Evolutionary conservation across 2,797 vertebrate species (phyloP).

Genomic region (Gymnothorax reevesii): DNA sequence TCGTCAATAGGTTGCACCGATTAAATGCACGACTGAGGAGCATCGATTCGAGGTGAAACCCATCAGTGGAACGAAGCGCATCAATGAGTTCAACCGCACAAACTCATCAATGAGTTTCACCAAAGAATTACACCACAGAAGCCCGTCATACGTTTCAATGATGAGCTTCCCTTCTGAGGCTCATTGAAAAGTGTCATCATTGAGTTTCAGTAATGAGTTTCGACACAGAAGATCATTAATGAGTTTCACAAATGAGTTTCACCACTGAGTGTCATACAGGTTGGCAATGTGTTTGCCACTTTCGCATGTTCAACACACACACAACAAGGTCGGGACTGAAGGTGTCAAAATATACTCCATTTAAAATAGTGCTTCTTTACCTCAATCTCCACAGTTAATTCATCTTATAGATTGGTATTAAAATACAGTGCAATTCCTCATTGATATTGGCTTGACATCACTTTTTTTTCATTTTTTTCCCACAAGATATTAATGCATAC

Average conservation of each 20-base stretch:
- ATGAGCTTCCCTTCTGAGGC: not conserved
- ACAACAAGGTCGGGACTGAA: not conserved
- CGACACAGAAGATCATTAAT: not conserved
- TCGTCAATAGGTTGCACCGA: not conserved
- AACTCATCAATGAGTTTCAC: too few relatives aligned
- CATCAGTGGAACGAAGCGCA: too few relatives aligned
- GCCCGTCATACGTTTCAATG: too few relatives aligned
- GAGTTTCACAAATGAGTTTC: not conserved
- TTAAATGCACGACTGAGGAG: too few relatives aligned
- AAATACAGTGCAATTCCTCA: constrained; percentile 14
- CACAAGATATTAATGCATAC: constrained; percentile 6
- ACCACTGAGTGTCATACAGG: not conserved
- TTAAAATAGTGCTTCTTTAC: constrained; percentile 57
- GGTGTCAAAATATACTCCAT: constrained; percentile 54
- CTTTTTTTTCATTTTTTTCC: not conserved
- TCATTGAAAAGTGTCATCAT: not conserved
- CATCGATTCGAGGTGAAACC: too few relatives aligned
- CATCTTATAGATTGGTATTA: constrained; percentile 38
- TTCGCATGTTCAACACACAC: not conserved
- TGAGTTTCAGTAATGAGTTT: not conserved
- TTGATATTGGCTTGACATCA: constrained; percentile 8
- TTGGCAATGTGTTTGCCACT: not conserved
- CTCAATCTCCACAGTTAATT: constrained; percentile 39
- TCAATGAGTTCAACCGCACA: too few relatives aligned
- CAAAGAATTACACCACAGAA: too few relatives aligned